These are phyloP conservation scores for Julus scandinavius DNA, from an alignment of 2,888 invertebrate genomes.

Conservation along the genomic window DNA sequence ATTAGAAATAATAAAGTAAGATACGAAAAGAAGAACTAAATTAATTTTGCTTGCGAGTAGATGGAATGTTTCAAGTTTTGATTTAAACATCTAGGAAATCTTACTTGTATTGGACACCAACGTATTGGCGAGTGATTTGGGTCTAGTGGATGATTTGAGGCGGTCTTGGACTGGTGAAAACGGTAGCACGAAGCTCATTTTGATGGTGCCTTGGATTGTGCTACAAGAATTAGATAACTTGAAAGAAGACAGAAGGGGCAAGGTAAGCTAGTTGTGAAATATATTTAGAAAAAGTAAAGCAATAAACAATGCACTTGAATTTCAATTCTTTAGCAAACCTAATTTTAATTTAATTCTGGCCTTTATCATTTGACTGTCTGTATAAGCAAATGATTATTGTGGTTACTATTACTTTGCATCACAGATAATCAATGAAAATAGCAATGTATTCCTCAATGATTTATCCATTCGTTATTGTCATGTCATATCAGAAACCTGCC, in stretches of 20 bases:
- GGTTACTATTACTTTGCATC: not conserved
- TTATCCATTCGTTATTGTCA: not conserved
- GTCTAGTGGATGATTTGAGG: slow-evolving; percentile 62
- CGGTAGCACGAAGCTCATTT: slow-evolving; percentile 53
- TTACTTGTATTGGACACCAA: slow-evolving; percentile 66
- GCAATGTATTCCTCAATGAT: slow-evolving; percentile 1
- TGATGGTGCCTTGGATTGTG: slow-evolving; percentile 60
- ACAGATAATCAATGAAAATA: not conserved
- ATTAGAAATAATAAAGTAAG: not conserved
- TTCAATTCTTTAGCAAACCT: not conserved
- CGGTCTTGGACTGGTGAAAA: slow-evolving; percentile 61
- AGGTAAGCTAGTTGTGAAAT: slow-evolving; percentile 22
- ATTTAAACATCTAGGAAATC: slow-evolving; percentile 37
- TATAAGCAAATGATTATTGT: no score
- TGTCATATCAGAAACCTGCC: slow-evolving; percentile 62
- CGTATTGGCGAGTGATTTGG: slow-evolving; percentile 65
- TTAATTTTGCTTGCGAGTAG: no score
- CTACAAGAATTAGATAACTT: slow-evolving; percentile 66
- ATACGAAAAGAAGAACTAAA: not conserved
- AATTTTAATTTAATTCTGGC: no score
- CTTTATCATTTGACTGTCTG: no score
- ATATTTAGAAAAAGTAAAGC: not conserved
- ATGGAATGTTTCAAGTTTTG: not conserved
- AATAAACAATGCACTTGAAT: not conserved
- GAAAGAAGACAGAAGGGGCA: slow-evolving; percentile 59